Conservation (phyloP, 1,140 invertebrate species). For the Drosophila ogumai region DNA sequence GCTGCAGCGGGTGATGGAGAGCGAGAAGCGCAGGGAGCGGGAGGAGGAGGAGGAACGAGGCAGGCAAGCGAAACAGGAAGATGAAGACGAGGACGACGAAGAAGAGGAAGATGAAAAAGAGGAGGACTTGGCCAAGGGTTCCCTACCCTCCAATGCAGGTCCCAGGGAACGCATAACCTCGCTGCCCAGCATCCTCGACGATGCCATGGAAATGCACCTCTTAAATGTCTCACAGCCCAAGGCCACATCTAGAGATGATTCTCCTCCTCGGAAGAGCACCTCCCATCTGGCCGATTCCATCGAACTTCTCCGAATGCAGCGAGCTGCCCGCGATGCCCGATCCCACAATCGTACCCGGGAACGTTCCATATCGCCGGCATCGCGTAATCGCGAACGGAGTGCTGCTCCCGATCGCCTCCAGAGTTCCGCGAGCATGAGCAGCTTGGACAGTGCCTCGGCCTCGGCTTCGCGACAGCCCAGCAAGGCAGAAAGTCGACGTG, state of each 20-base stretch:
- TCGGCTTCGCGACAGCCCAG: slow-evolving; percentile 50
- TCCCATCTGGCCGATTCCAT: slow-evolving; percentile 68
- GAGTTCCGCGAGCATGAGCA: slow-evolving; percentile 74
- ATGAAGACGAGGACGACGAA: slow-evolving; percentile 18
- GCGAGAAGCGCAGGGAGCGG: slow-evolving; percentile 27
- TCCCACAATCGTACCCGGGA: slow-evolving; percentile 64
- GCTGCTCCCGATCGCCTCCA: slow-evolving; percentile 74
- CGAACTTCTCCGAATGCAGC: slow-evolving; percentile 69
- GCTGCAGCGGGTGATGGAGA: slow-evolving; percentile 42
- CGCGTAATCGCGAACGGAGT: slow-evolving; percentile 57
- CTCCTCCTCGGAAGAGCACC: slow-evolving; percentile 48
- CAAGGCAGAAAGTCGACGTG: slow-evolving; percentile 68
- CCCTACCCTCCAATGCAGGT: slow-evolving; percentile 11
- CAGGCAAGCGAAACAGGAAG: not conserved
- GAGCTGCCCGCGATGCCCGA: slow-evolving; percentile 59
- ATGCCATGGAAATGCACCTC: slow-evolving; percentile 57
- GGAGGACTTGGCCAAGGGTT: slow-evolving; percentile 10
- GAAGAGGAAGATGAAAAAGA: slow-evolving; percentile 10
- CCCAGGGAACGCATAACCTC: slow-evolving; percentile 51
- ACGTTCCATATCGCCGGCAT: slow-evolving; percentile 52
- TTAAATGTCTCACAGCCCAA: slow-evolving; percentile 26
- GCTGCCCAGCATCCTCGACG: slow-evolving; percentile 52
- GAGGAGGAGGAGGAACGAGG: slow-evolving; percentile 10
- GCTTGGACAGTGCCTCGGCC: slow-evolving; percentile 61
- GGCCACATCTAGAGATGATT: slow-evolving; percentile 37